Percentiles rank a stretch among this genome's conserved stretches.
Evolutionary conservation across 2,113 vertebrate genomes (phyloP).

Genomic region (Trichechus manatus): DNA sequence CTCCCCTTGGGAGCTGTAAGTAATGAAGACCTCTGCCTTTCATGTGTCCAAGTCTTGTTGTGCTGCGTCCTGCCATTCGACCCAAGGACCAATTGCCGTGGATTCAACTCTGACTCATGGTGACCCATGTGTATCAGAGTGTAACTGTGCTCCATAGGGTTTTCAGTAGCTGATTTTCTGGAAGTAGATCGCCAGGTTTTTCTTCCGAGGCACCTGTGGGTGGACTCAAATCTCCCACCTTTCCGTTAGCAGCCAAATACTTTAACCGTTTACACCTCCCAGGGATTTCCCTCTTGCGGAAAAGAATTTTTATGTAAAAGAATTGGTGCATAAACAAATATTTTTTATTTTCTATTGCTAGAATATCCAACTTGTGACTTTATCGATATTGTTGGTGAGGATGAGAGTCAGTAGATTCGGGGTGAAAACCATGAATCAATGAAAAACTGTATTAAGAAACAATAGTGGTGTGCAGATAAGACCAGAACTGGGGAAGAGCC

Average conservation of each 20-base stretch:
- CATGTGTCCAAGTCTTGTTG: too few species aligned
- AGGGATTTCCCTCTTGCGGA: not conserved
- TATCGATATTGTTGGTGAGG: accelerated
- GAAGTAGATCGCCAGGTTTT: not conserved
- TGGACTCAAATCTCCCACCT: not conserved
- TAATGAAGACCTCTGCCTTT: too few species aligned
- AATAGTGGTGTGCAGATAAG: accelerated
- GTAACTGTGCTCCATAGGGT: not conserved
- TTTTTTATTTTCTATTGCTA: not conserved
- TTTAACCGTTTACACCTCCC: not conserved
- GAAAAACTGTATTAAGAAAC: not conserved
- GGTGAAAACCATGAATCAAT: not conserved
- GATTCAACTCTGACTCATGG: too few species aligned
- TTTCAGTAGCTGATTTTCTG: not conserved
- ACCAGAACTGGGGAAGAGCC: not conserved
- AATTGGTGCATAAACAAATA: accelerated
- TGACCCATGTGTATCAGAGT: too few species aligned
- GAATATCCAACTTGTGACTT: too few species aligned
- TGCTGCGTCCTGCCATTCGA: too few species aligned
- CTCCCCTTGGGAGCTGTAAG: too few species aligned
- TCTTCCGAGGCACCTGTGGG: not conserved
- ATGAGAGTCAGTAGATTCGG: not conserved
- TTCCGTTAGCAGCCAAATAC: too few species aligned
- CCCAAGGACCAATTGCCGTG: too few species aligned
- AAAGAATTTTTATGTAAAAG: not conserved